phyloP scores from a whole-genome alignment of 2,888 invertebrate species.

The Sympetrum striolatum region DNA sequence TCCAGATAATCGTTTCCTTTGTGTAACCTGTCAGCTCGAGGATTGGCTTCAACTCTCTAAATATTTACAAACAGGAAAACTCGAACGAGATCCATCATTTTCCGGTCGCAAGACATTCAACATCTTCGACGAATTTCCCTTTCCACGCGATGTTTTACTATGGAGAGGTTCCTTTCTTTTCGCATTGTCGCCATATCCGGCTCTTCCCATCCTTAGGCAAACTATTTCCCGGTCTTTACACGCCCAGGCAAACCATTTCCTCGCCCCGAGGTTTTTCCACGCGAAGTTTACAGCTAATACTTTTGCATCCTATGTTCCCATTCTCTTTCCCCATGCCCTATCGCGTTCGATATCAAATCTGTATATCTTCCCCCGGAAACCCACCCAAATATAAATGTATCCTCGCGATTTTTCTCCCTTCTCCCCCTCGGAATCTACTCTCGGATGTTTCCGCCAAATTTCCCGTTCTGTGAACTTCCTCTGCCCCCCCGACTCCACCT shows the following conservation, averaged over 20 bases:
- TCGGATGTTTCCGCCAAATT: constrained; percentile 28
- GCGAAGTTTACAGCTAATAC: not conserved
- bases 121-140: too few species aligned
- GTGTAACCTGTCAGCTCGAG: too few species aligned
- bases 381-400: constrained; percentile 25
- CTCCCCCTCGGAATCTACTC: not conserved
- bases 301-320: not conserved
- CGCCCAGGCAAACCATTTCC: not conserved
- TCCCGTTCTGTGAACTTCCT: constrained; percentile 29
- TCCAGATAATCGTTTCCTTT: too few species aligned
- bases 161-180: too few species aligned
- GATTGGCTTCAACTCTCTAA: too few species aligned
- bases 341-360: not conserved
- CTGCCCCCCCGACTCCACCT: not conserved
- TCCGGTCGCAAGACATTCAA: too few species aligned
- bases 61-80: too few species aligned
- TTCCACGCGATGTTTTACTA: too few species aligned
- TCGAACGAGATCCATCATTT: too few species aligned
- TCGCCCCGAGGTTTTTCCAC: not conserved
- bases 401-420: not conserved
- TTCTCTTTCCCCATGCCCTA: not conserved
- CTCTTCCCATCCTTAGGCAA: too few species aligned
- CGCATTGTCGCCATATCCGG: too few species aligned
- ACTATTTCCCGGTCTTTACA: too few species aligned
- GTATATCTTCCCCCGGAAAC: not conserved